A percentile compares a stretch with the other conserved stretches of the same genome.
Evolutionary conservation across 2,888 invertebrate species (phyloP).

Genomic region (Eristalis intricaria): DNA sequence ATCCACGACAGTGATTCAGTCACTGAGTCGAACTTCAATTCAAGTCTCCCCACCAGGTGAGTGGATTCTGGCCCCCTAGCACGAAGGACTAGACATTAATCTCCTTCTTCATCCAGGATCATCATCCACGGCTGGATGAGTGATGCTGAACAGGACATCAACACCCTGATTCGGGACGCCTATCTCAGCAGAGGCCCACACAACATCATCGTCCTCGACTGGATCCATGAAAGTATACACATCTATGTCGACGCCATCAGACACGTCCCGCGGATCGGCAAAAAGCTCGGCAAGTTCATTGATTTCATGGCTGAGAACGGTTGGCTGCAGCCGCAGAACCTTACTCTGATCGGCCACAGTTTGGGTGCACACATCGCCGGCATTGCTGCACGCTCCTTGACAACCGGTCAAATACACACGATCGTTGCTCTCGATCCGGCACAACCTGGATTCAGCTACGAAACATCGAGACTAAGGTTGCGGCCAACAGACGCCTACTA

Average conservation of each 20-base stretch:
- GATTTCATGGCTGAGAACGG: conserved; percentile 81
- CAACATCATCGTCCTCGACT: conserved; percentile 85
- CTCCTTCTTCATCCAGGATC: not conserved
- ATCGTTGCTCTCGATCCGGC: conserved; percentile 82
- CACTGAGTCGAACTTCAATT: conserved; percentile 9
- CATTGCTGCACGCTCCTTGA: conserved; percentile 83
- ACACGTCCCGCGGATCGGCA: conserved; percentile 76
- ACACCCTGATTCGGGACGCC: conserved; percentile 78
- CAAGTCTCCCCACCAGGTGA: conserved; percentile 32
- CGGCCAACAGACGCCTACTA: conserved; percentile 76
- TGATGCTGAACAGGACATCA: conserved; percentile 78
- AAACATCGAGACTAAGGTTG: conserved; percentile 75
- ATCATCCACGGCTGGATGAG: conserved; percentile 40
- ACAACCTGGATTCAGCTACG: conserved; percentile 76
- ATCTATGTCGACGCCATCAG: conserved; percentile 83
- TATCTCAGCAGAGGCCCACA: conserved; percentile 83
- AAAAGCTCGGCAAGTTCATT: conserved; percentile 76
- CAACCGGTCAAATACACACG: conserved; percentile 82
- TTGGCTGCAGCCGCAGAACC: conserved; percentile 81
- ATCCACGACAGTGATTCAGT: not conserved
- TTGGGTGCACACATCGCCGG: conserved; percentile 85
- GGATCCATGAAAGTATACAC: conserved; percentile 83
- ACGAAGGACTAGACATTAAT: not conserved
- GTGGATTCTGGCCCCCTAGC: not conserved
- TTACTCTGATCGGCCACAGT: conserved; percentile 84